Evolutionary conservation across 2,113 vertebrate species (phyloP).

Genomic region (Glareola pratincola): DNA sequence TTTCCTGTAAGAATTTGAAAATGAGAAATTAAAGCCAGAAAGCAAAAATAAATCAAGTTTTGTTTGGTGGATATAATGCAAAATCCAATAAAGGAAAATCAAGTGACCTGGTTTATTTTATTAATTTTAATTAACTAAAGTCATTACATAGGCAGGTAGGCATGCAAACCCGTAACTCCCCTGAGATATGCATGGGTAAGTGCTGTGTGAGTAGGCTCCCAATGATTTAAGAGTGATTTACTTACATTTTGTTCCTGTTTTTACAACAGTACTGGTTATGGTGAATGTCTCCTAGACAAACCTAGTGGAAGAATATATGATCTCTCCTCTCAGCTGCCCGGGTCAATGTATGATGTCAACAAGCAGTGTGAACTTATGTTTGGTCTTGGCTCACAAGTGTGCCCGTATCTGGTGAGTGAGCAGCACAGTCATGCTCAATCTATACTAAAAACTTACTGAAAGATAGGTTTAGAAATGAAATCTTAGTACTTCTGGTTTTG

Average conservation of each 20-base stretch:
- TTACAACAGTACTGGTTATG: conserved; percentile 87
- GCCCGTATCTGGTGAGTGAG: conserved; percentile 89
- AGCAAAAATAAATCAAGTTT: neutral
- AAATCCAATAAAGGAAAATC: neutral
- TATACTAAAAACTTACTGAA: neutral
- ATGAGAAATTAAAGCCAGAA: neutral
- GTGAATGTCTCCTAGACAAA: conserved; percentile 94
- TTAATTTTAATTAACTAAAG: neutral
- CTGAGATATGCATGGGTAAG: neutral
- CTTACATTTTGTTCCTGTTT: neutral
- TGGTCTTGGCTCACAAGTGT: conserved; percentile 92
- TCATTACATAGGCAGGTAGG: neutral
- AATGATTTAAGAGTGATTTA: neutral
- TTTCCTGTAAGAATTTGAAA: neutral
- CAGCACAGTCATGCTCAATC: neutral
- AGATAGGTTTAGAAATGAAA: neutral
- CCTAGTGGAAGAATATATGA: conserved; percentile 83
- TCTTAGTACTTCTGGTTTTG: neutral
- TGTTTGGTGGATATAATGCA: neutral
- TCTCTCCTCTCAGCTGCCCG: conserved; percentile 86
- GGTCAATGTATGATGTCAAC: conserved; percentile 89
- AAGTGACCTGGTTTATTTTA: neutral
- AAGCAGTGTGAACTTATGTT: conserved; percentile 96
- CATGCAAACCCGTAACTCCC: neutral
- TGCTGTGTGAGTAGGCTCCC: neutral